Evolutionary conservation across 2,797 vertebrate genomes (phyloP).

Genomic region (Rhadinocentrus ornatus): DNA sequence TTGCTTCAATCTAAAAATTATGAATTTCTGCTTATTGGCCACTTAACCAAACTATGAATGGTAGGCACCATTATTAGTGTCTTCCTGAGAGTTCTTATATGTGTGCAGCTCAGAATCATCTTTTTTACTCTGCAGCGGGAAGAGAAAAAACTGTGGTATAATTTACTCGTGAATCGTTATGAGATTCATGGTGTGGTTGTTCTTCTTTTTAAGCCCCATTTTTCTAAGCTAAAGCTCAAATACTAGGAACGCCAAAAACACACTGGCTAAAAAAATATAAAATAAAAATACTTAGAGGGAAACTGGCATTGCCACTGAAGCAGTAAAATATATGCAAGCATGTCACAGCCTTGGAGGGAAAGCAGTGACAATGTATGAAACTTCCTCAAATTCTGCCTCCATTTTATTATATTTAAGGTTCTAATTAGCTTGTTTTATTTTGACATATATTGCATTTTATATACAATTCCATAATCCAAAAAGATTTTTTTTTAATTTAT

Average conservation of each 20-base stretch:
- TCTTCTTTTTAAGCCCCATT: background rate
- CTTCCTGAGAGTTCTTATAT: background rate
- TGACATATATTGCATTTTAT: background rate
- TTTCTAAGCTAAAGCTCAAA: slow-evolving; percentile 8
- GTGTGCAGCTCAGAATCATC: background rate
- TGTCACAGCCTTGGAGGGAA: slow-evolving; percentile 26
- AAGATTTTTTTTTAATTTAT: background rate
- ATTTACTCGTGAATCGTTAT: background rate
- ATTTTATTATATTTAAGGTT: background rate
- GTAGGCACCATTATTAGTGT: background rate
- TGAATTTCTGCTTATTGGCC: no score
- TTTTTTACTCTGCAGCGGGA: background rate
- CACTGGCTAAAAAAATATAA: background rate
- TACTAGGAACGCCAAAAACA: slow-evolving; percentile 2
- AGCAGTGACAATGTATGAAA: slow-evolving; percentile 14
- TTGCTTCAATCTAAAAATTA: no score
- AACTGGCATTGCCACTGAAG: slow-evolving; percentile 28
- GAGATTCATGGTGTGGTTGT: background rate
- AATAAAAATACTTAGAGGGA: background rate
- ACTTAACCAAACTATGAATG: background rate
- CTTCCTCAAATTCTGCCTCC: slow-evolving; percentile 11
- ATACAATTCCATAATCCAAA: background rate
- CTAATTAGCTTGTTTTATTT: background rate
- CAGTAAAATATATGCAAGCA: slow-evolving; percentile 37
- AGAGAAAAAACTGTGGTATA: background rate